phyloP scores from a whole-genome alignment of 1,140 invertebrate genomes.

The Trypoxylus dichotomus region DNA sequence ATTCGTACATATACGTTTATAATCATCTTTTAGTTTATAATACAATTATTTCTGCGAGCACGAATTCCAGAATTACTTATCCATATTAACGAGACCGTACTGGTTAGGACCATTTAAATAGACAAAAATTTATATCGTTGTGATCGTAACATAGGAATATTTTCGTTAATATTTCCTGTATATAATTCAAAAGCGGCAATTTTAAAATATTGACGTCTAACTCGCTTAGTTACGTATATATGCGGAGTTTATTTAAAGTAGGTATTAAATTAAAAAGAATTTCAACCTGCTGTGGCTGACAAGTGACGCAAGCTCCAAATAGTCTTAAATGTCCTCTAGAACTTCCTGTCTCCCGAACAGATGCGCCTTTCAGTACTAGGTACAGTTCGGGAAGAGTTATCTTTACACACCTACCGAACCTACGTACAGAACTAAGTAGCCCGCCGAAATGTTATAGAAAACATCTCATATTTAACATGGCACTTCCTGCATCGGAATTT shows the following conservation, averaged over 20 bases:
- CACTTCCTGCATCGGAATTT: not conserved
- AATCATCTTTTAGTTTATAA: too few relatives aligned
- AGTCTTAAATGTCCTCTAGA: not conserved
- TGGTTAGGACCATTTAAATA: too few relatives aligned
- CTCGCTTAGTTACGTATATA: not conserved
- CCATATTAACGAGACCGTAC: too few relatives aligned
- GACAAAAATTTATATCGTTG: not conserved
- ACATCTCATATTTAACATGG: not conserved
- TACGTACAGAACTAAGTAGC: not conserved
- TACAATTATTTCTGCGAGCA: too few relatives aligned
- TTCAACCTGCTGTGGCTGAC: not conserved
- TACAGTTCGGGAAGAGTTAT: not conserved
- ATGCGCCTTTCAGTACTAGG: not conserved
- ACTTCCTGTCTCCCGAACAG: slow-evolving; percentile 7
- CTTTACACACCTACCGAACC: slow-evolving; percentile 13
- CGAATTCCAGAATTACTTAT: too few relatives aligned
- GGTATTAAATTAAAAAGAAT: not conserved
- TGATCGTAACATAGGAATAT: not conserved
- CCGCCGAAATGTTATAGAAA: not conserved
- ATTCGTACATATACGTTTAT: too few relatives aligned
- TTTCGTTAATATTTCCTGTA: not conserved
- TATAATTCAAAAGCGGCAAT: not conserved
- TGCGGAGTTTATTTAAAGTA: not conserved
- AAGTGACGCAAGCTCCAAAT: slow-evolving; percentile 9
- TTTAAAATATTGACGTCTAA: not conserved